Base-by-base conservation (phyloP, 2,797 vertebrate genomes). In the Ctenochaetus hawaiiensis region DNA sequence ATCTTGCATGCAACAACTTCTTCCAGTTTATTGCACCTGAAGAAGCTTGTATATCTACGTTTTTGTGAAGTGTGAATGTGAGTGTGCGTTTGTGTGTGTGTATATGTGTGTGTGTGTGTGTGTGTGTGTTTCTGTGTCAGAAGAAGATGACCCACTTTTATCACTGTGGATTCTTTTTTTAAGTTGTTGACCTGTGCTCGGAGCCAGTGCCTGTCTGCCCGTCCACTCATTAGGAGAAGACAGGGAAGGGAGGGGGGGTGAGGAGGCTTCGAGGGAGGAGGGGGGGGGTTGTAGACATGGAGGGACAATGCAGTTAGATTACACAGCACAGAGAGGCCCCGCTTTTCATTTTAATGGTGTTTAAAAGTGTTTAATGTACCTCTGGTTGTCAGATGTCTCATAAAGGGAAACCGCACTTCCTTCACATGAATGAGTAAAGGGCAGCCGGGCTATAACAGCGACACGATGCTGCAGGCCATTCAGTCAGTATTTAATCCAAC, bases 91-190 rank as follows among this genome's bases (percentile, higher is more conserved):
- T 12, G 20, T 16, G 51, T 56, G 43, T 45, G 64, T 56, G 51
- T 47, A 22, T 37, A 37, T 11, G 51, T 57, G 53, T 37, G 2
- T 51, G 80, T 83, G 75, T 66, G 43, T 91, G 62, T 6, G 34
- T 8, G 43, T 47, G 6, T 70, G 66, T 59, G 54, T 58, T 41
- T 86, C 44, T 78, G 11, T 75, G 75, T 85, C 80, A 85, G 78
- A 6, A 85, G 85, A 84, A 82, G 80, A 89, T 93, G 92, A 92
- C 92, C 93, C 92, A 95, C 84, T 94, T 91, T 85, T 81, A 8
- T 49, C 77, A 77, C 54, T 12, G 78, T 89, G 81, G 78, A 83
- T 86, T 82, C 71, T 83, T 88, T 88, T 76, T 87, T 91, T 85
- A 91, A 85, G 77, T 71, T 82, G 84, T 87, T 90, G 86, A 91